Evolutionary conservation across 2,888 invertebrate species (phyloP).

Genomic region (Elysia crispata): DNA sequence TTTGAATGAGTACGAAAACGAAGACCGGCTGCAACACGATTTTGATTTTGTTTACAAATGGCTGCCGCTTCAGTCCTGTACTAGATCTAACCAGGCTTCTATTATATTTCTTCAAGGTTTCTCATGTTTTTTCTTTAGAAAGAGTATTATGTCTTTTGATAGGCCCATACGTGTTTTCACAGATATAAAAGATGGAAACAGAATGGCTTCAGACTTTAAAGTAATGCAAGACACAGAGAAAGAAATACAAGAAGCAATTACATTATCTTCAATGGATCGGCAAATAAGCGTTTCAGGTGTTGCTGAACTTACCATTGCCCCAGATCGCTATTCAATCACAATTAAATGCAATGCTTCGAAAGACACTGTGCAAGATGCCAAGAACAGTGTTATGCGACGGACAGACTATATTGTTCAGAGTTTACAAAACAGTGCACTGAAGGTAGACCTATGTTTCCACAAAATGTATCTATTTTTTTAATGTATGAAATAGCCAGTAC

Average conservation of each 20-base stretch:
- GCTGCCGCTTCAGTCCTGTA: background rate
- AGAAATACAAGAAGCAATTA: constrained; percentile 1
- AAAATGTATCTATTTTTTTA: too few species aligned
- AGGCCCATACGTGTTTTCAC: constrained; percentile 45
- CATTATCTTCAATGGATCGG: constrained; percentile 50
- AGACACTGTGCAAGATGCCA: constrained; percentile 70
- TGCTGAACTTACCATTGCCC: constrained; percentile 69
- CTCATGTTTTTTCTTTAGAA: background rate
- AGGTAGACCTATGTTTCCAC: too few species aligned
- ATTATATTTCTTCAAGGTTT: background rate
- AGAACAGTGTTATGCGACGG: constrained; percentile 71
- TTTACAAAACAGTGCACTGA: constrained; percentile 69
- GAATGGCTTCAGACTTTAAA: background rate
- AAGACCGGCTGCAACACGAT: too few species aligned
- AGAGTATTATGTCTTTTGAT: constrained; percentile 24
- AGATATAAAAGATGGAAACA: constrained; percentile 25
- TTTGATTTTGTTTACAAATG: constrained; percentile 41
- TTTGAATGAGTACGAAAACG: too few species aligned
- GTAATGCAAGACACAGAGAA: background rate
- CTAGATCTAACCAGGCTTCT: too few species aligned
- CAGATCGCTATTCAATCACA: constrained; percentile 69
- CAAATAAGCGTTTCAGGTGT: constrained; percentile 69
- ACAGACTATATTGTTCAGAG: constrained; percentile 73
- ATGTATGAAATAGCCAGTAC: background rate
- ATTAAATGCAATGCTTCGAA: constrained; percentile 66